phyloP scores from a whole-genome alignment of 30 jellyfish, hydroid and myxozoan genomes.

The Hydra vulgaris region DNA sequence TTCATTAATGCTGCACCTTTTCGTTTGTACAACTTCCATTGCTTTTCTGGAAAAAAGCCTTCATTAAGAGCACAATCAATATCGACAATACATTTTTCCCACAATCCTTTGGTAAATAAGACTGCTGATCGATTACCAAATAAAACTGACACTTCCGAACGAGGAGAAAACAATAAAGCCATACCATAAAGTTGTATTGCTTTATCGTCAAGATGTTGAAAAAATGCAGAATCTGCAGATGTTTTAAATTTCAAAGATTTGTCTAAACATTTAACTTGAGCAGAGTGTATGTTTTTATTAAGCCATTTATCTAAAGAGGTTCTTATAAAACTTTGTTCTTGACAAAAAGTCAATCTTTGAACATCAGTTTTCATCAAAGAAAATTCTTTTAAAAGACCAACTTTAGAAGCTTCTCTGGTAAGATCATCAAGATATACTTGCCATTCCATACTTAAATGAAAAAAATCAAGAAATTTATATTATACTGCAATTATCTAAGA shows the following conservation, averaged over 20 bases:
- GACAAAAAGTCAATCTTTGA: conserved; percentile 6
- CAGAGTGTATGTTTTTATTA: not conserved
- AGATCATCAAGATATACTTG: conserved; percentile 10
- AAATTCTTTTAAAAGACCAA: conserved; percentile 3
- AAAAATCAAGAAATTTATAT: too few species aligned
- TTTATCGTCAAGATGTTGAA: conserved; percentile 22
- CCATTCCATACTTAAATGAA: conserved; percentile 17
- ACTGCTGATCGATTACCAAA: conserved; percentile 92
- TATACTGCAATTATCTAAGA: too few species aligned
- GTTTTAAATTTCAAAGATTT: conserved; percentile 21
- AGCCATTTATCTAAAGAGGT: conserved; percentile 7
- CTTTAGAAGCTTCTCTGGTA: not conserved
- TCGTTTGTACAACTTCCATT: conserved; percentile 27
- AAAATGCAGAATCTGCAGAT: conserved; percentile 45
- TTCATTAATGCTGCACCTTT: conserved; percentile 18
- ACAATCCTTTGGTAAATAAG: conserved; percentile 20
- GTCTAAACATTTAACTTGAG: conserved; percentile 16
- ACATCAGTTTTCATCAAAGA: not conserved
- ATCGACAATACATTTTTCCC: conserved; percentile 51
- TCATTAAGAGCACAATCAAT: conserved; percentile 37
- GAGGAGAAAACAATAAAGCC: conserved; percentile 25
- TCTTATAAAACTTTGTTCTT: not conserved
- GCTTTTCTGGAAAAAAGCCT: conserved; percentile 30
- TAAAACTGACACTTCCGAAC: conserved; percentile 26
- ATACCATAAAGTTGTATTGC: conserved; percentile 61